These are phyloP conservation scores for Sinopyrophorus schimmeli DNA, from an alignment of 2,888 invertebrate genomes.

Conservation along the genomic window DNA sequence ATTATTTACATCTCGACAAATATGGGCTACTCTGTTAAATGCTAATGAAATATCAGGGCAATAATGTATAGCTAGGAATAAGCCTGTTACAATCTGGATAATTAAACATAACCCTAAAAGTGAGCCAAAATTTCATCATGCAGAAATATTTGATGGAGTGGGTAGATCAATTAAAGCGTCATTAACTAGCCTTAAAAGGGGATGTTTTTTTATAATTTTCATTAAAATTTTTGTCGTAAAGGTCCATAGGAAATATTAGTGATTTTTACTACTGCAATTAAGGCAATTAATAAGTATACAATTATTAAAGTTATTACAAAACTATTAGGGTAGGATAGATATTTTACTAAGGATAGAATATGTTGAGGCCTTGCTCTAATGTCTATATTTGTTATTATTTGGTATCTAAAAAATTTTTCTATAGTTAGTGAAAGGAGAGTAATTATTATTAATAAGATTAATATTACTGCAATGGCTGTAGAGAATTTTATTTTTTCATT, in stretches of 20 bases:
- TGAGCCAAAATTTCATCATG: slow-evolving; percentile 72
- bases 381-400: no score
- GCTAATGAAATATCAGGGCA: slow-evolving; percentile 65
- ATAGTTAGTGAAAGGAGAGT: slow-evolving; percentile 49
- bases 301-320: slow-evolving; percentile 59
- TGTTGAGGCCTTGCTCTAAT: no score
- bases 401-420: slow-evolving; percentile 61
- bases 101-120: slow-evolving; percentile 65
- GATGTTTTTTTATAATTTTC: slow-evolving; percentile 58
- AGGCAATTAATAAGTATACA: slow-evolving; percentile 63
- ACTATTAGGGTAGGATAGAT: no score
- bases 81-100: slow-evolving; percentile 68
- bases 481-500: slow-evolving; percentile 62
- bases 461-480: slow-evolving; percentile 43
- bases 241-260: slow-evolving; percentile 61
- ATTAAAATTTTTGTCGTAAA: slow-evolving; percentile 58
- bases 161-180: slow-evolving; percentile 64
- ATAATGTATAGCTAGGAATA: slow-evolving; percentile 73
- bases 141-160: slow-evolving; percentile 63
- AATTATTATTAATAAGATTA: slow-evolving; percentile 48
- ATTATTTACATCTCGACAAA: slow-evolving; percentile 71
- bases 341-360: no score
- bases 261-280: slow-evolving; percentile 64
- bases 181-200: slow-evolving; percentile 63
- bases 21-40: slow-evolving; percentile 69